These are phyloP conservation scores for Eumacrocentrus americanus DNA, from an alignment of 2,888 invertebrate genomes.

Conservation along the genomic window DNA sequence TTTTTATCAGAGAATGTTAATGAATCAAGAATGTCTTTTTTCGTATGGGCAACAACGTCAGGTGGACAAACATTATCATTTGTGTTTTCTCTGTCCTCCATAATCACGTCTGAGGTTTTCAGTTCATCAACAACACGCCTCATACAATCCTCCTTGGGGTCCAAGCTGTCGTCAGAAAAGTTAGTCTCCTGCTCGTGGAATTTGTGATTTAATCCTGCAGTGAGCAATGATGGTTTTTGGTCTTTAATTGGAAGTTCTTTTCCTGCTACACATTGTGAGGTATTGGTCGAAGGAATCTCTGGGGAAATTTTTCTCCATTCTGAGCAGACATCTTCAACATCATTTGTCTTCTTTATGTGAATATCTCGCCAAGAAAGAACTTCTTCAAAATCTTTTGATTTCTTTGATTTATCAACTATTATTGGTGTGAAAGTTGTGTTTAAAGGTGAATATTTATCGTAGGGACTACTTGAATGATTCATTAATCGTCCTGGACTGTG, in stretches of 20 bases:
- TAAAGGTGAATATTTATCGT: not conserved
- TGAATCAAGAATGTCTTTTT: constrained; percentile 35
- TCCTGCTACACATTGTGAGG: not conserved
- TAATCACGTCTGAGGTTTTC: constrained; percentile 24
- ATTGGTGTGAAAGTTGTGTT: not conserved
- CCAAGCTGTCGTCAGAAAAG: constrained; percentile 53
- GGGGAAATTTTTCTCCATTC: not conserved
- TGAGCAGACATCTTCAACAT: not conserved
- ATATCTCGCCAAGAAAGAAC: constrained; percentile 9
- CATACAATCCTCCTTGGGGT: constrained; percentile 33
- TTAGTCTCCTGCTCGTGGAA: constrained; percentile 40
- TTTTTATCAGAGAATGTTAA: constrained; percentile 1
- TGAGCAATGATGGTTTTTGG: too few species aligned
- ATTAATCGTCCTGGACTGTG: constrained; percentile 14
- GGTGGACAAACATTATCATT: constrained; percentile 45
- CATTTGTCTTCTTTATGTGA: not conserved
- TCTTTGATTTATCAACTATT: not conserved
- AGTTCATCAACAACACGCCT: not conserved
- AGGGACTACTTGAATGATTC: not conserved
- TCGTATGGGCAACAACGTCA: constrained; percentile 51
- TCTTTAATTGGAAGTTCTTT: not conserved
- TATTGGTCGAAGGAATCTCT: not conserved
- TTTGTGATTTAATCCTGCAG: not conserved
- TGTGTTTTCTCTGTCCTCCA: constrained; percentile 6
- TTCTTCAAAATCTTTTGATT: not conserved